phyloP scores from a whole-genome alignment of 1,140 invertebrate genomes.

The Neomicropteryx cornuta region DNA sequence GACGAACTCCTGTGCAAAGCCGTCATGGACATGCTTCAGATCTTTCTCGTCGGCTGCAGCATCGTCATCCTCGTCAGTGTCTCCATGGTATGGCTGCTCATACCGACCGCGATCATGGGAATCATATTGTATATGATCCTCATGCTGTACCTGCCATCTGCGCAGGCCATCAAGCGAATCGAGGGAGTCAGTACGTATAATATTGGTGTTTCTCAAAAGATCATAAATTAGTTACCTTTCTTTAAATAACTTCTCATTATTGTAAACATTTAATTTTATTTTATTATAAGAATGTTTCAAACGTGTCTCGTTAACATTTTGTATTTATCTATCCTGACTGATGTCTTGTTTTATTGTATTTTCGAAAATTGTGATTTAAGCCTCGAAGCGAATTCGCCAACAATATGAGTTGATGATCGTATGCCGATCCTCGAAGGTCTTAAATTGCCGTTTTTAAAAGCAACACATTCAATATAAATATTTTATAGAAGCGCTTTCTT shows the following conservation, averaged over 20 bases:
- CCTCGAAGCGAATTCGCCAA: constrained; percentile 3
- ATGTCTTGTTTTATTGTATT: constrained; percentile 4
- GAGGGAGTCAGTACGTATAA: constrained; percentile 68
- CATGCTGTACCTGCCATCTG: constrained; percentile 58
- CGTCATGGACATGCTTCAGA: constrained; percentile 13
- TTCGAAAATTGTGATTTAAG: neutral
- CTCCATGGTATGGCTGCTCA: constrained; percentile 55
- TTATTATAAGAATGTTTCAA: too few species aligned
- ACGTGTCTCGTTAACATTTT: constrained; percentile 15
- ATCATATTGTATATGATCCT: constrained; percentile 52
- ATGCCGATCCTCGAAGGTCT: constrained; percentile 3
- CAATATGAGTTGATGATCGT: constrained; percentile 5
- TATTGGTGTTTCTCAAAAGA: neutral
- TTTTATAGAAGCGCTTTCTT: too few species aligned
- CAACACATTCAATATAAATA: too few species aligned
- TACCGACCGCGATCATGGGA: constrained; percentile 52
- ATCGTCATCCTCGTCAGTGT: constrained; percentile 51
- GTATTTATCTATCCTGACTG: neutral
- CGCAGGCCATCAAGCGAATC: constrained; percentile 62
- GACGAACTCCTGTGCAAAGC: too few species aligned
- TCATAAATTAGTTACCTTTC: constrained; percentile 4
- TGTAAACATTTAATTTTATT: too few species aligned
- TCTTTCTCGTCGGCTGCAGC: constrained; percentile 39
- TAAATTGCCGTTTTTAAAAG: too few species aligned
- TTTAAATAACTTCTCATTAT: too few species aligned